Percentiles rank a stretch among this genome's conserved stretches.
These are phyloP conservation scores for Camponotus vicinus DNA, from an alignment of 1,140 invertebrate species.

Conservation along the genomic window DNA sequence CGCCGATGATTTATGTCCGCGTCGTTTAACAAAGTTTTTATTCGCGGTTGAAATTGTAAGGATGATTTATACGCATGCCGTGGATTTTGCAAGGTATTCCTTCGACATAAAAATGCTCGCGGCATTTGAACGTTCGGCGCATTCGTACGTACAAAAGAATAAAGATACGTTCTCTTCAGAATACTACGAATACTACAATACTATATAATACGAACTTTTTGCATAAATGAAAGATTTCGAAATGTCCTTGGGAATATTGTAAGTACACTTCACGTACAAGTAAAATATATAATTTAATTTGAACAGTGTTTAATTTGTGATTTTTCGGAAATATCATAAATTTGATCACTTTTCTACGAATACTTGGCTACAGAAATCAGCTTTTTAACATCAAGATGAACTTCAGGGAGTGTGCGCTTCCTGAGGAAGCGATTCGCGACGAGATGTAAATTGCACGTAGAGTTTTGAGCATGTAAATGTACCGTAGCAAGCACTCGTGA, in stretches of 20 bases:
- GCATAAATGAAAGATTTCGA: background rate
- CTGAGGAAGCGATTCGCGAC: constrained; percentile 3
- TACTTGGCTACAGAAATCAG: background rate
- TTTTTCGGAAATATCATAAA: background rate
- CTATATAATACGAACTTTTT: background rate
- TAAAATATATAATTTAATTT: background rate
- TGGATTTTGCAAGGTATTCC: constrained; percentile 17
- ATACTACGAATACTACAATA: background rate
- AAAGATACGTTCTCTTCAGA: constrained; percentile 1
- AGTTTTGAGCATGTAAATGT: constrained; percentile 56
- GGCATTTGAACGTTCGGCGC: background rate
- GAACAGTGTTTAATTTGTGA: background rate
- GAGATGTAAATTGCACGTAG: constrained; percentile 26
- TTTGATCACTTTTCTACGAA: background rate
- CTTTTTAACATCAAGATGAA: constrained; percentile 19
- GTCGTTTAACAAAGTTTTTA: constrained; percentile 60
- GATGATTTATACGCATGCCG: constrained; percentile 45
- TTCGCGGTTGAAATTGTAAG: constrained; percentile 43
- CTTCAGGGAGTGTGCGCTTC: background rate
- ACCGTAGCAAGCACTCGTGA: constrained; percentile 9
- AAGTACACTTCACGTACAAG: background rate
- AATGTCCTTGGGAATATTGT: background rate
- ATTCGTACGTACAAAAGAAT: background rate
- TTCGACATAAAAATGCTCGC: constrained; percentile 25
- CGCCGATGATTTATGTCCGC: constrained; percentile 48